phyloP scores from a whole-genome alignment of 2,888 invertebrate genomes.

The Acrobasis consociella region DNA sequence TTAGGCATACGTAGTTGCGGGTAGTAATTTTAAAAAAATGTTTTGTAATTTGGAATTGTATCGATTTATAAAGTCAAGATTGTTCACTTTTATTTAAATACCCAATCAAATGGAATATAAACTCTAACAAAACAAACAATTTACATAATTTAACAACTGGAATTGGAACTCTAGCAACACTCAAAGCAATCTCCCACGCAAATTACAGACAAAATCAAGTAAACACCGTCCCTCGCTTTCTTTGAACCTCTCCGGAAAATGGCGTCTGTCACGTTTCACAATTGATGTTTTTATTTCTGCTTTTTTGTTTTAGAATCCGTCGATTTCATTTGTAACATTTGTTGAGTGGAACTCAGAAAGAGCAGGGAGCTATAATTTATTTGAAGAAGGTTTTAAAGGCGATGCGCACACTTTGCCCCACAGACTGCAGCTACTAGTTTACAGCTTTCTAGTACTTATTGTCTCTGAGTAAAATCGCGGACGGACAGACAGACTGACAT shows the following conservation, averaged over 20 bases:
- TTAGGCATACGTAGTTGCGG: no score
- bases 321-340: constrained; percentile 33
- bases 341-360: constrained; percentile 16
- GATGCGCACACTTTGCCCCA: no score
- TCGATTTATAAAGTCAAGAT: no score
- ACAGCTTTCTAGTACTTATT: no score
- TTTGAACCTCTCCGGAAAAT: constrained; percentile 33
- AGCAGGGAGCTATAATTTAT: not conserved
- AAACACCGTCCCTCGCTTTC: constrained; percentile 30
- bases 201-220: constrained; percentile 21
- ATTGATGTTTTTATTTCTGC: constrained; percentile 48
- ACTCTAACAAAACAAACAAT: constrained; percentile 2
- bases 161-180: not conserved
- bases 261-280: constrained; percentile 45
- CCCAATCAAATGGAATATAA: not conserved
- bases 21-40: no score
- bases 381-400: not conserved
- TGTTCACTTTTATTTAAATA: no score
- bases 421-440: no score
- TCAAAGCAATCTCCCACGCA: constrained; percentile 14
- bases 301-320: constrained; percentile 35
- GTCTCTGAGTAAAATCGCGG: no score
- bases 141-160: constrained; percentile 1
- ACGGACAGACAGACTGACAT: no score
- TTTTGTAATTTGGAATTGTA: no score